A percentile compares a stretch with the other conserved stretches of the same genome.
These are phyloP conservation scores for Pangasianodon gigas DNA, from an alignment of 2,113 vertebrate genomes.

Conservation along the genomic window DNA sequence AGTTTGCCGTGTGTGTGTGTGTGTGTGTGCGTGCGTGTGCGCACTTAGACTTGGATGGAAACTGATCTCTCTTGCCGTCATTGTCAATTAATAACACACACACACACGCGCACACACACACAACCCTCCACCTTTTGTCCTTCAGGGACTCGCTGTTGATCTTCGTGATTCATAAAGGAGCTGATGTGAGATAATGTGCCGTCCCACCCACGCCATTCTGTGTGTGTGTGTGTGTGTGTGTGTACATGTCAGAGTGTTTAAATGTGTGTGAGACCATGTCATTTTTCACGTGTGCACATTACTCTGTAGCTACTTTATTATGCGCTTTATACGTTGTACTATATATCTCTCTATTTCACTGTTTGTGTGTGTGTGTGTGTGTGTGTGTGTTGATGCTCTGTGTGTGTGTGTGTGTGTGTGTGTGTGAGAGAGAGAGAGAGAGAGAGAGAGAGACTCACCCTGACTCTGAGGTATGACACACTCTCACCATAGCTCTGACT, in stretches of 20 bases:
- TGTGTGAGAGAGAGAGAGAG: no score
- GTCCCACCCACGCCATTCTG: constrained; percentile 1
- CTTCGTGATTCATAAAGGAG: constrained; percentile 56
- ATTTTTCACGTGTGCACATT: background rate
- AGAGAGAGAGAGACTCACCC: no score
- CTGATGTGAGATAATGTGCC: constrained; percentile 47
- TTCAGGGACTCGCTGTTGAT: constrained; percentile 38
- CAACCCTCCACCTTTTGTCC: constrained; percentile 30
- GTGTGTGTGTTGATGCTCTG: constrained; percentile 12
- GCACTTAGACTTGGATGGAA: background rate
- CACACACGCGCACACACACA: constrained; percentile 42
- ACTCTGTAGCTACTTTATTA: background rate
- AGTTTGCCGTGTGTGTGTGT: background rate
- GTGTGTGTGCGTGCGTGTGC: background rate
- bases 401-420: background rate
- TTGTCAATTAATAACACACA: constrained; percentile 20
- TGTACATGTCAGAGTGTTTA: background rate
- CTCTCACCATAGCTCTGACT: no score
- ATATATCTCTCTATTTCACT: constrained; percentile 11
- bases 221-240: background rate
- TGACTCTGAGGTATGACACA: no score
- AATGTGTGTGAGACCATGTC: background rate
- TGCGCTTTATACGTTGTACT: background rate
- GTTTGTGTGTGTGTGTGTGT: constrained; percentile 28
- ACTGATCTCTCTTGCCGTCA: background rate